Base-by-base conservation (phyloP, 2,113 vertebrate species). In the Tamias sibiricus region DNA sequence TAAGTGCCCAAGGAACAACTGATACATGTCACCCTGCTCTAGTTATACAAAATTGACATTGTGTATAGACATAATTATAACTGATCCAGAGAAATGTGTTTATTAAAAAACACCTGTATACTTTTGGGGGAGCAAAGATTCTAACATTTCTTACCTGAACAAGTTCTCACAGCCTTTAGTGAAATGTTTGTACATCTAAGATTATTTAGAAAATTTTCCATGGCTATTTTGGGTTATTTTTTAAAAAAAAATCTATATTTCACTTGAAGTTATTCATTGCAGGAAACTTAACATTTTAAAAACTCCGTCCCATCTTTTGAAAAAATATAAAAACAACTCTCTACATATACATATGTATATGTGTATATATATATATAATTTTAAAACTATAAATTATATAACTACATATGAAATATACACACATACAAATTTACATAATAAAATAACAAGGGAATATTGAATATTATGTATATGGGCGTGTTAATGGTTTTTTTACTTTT, bases 401-500 rank as follows among this genome's bases (percentile, higher is more conserved):
- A 54, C 0, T 32, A 30, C 40, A 37, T 49, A 74, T 85, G 84
- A 74, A 35, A 42, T 54, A 77, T 83, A 76, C 8, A 69, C 1
- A 74, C 12, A 84, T 54, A 75, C 4, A 44, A 10, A 68, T 69
- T 1, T 37, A 28, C 32, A 75, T 40, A 69, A 69, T 68, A 57
- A 77, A 96, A 86, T 35, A 47, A 6, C 35, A 68, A 90, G 14
- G 20, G 20, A 57, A 57, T 57, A 57, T 57, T 57, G 6, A 79
- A 42, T 92, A 88, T 66, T 89, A 13, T 91, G 3, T 30, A 69
- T 28, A 28, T 87, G 24, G 62, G 80, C 57, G 5, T 19, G 19
- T 74, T 42, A 87, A 83, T 83, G 8, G 1, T 62, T 90, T 82
- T 62, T 90, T 82, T 85, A 76, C 12, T 91, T 94, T 87, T 92